Percentiles rank a stretch among this genome's conserved stretches.
Conservation (phyloP, 2,797 vertebrate species). For the Anguilla pacifica region DNA sequence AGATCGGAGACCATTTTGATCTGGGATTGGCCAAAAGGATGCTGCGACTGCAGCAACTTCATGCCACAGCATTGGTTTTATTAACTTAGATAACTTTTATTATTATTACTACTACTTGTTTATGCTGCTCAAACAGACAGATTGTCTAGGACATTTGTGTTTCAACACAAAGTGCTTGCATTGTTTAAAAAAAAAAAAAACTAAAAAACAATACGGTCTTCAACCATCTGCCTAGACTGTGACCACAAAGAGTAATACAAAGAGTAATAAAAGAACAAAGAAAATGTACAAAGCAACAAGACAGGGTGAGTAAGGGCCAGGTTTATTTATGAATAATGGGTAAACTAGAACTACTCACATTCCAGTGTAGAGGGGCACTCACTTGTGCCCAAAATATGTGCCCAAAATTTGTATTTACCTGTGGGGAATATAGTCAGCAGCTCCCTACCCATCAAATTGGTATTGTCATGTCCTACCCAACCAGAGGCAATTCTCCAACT, state of each 20-base stretch:
- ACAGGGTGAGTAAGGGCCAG: background rate
- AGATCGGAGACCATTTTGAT: conserved; percentile 51
- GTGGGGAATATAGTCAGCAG: background rate
- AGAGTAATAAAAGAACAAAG: background rate
- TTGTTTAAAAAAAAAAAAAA: conserved; percentile 43
- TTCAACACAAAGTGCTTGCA: conserved; percentile 53
- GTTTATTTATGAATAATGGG: background rate
- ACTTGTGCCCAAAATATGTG: background rate
- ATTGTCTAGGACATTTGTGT: conserved; percentile 52
- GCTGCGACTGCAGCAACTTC: conserved; percentile 37
- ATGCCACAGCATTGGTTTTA: conserved; percentile 48
- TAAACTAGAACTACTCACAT: background rate
- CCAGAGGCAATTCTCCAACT: background rate
- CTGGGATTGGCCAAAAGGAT: conserved; percentile 33
- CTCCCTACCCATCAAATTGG: background rate
- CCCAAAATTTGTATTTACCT: background rate
- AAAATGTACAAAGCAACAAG: background rate
- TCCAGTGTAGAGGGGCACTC: background rate
- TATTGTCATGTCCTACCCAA: background rate
- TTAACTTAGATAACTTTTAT: conserved; percentile 54
- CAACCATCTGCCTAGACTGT: conserved; percentile 11
- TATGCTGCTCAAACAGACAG: conserved; percentile 64
- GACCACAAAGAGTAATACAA: background rate
- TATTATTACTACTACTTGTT: conserved; percentile 65
- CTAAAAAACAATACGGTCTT: conserved; percentile 38